Evolutionary conservation across 2,113 vertebrate genomes (phyloP).

Genomic region (Psittacula cyanocephala): DNA sequence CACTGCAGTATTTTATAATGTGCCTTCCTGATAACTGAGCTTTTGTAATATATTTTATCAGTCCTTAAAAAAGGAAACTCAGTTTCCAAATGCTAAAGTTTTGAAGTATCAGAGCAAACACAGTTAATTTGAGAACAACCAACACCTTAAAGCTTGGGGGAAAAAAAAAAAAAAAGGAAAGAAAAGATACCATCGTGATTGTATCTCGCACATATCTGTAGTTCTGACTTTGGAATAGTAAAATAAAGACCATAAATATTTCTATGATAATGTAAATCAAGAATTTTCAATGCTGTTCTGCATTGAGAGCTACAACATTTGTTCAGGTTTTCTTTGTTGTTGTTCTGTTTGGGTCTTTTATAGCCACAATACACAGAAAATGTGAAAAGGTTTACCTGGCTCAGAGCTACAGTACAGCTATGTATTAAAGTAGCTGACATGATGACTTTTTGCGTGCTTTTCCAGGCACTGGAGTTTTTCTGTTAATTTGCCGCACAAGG

Average conservation of each 20-base stretch:
- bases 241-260: background rate
- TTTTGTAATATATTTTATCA: background rate
- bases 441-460: slow-evolving; percentile 91
- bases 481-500: slow-evolving; percentile 94
- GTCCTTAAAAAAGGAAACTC: background rate
- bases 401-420: slow-evolving; percentile 87
- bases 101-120: background rate
- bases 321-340: background rate
- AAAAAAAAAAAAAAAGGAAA: background rate
- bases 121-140: background rate
- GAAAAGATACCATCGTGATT: background rate
- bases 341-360: background rate
- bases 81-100: background rate
- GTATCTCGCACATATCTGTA: background rate
- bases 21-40: background rate
- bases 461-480: slow-evolving; percentile 91
- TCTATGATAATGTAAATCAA: background rate
- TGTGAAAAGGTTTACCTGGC: slow-evolving; percentile 77
- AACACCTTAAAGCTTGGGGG: background rate
- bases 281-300: background rate
- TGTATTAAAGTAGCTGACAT: slow-evolving; percentile 91
- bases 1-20: background rate
- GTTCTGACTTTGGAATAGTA: background rate
- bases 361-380: background rate
- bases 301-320: background rate